Evolutionary conservation across 2,113 vertebrate species (phyloP), one percentile per base, ranked within the genome.

Genomic region (Sylvietta virens): DNA sequence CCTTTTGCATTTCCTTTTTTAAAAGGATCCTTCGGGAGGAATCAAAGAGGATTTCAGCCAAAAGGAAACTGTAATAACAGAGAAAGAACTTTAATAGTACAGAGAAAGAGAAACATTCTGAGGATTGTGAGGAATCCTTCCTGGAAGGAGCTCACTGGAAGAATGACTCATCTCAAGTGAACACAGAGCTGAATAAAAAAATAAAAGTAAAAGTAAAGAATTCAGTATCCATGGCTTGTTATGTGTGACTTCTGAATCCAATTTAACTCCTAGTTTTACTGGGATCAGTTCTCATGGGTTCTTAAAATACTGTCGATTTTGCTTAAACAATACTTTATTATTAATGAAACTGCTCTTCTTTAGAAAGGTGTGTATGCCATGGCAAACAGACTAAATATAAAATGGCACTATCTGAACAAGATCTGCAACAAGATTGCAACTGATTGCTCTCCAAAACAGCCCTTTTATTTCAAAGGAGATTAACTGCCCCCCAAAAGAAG

Each of bases 51-150:
- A 85, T 62, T 45, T 81, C 39, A 47, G 56, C 35, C 80, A 91
- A 73, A 88, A 94, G 83, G 74, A 95, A 47, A 66, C 42, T 28
- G 44, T 48, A 80, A 31, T 61, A 81, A 57, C 21, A 47, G 64
- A 89, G 62, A 97, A 97, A 86, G 91, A 97, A 84, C 92, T 97
- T 58, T 95, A 91, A 58, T 9, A 71, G 39, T 26, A 35, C 37
- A 42, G 42, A 79, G 40, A 76, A 84, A 71, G 20, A 90, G 13
- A 23, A 89, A 88, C 48, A 45, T 70, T 71, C 71, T 51, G 31
- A 88, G 64, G 67, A 81, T 33, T 69, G 54, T 47, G 82, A 48
- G 65, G 79, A 91, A 86, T 86, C 74, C 40, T 81, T 88, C 79
- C 85, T 80, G 56, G 81, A 92, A 93, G 40, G 58, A 83, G 66